Conservation (phyloP, 2,888 invertebrate species). For the Arenicola marina region DNA sequence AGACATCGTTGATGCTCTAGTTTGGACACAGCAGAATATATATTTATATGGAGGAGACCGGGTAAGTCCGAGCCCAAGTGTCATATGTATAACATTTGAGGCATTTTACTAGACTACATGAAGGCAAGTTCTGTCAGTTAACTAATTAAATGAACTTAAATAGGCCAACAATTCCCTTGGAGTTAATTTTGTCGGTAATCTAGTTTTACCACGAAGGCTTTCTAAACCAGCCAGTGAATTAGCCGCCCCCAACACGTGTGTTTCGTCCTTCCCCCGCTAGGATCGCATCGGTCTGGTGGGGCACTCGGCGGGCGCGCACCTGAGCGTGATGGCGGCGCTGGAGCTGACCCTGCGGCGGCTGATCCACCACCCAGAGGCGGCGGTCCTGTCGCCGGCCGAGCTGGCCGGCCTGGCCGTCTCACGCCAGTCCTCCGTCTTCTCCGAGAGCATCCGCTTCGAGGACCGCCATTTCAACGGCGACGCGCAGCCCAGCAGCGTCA, state of each 20-base stretch:
- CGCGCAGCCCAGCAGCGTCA: not conserved
- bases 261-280: too few species aligned
- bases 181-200: too few species aligned
- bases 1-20: constrained; percentile 53
- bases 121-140: too few species aligned
- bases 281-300: constrained; percentile 48
- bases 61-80: too few species aligned
- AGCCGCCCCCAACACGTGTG: too few species aligned
- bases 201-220: too few species aligned
- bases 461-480: constrained; percentile 9
- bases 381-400: not conserved
- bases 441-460: constrained; percentile 11
- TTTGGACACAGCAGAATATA: constrained; percentile 49
- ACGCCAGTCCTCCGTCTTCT: constrained; percentile 2
- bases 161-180: too few species aligned
- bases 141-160: too few species aligned
- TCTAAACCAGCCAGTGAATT: too few species aligned
- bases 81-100: too few species aligned
- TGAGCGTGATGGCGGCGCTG: constrained; percentile 49
- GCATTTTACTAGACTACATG: too few species aligned
- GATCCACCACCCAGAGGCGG: constrained; percentile 6
- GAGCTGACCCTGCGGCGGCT: constrained; percentile 37
- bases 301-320: constrained; percentile 57
- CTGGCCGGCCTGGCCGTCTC: not conserved
- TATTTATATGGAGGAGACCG: constrained; percentile 49